Base-by-base conservation (phyloP, 1,140 invertebrate species). In the Cydia splendana region DNA sequence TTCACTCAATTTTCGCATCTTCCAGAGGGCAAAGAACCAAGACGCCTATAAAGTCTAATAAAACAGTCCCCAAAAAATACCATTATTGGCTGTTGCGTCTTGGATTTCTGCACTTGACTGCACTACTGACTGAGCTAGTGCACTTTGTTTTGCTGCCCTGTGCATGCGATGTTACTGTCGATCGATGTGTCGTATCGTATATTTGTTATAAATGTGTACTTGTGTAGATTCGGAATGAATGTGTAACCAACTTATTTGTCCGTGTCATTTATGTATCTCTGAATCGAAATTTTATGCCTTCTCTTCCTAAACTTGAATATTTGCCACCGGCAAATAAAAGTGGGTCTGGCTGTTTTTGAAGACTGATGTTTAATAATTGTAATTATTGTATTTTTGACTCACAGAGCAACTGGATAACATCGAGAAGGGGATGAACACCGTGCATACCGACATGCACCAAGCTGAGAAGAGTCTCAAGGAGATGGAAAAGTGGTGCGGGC, bases 401-500 rank as follows among this genome's bases (percentile, higher is more conserved):
- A 71, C 67, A 71, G 67, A 71, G n/a, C 67, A 71, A 20, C 34
- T 71, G 67, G 67, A 71, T 18, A 71, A 71, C 67, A 71, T 71
- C 34, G 67, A 71, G 67, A 71, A 71, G 34, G 67, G 67, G 67
- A 38, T 71, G 28, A 71, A 71, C 67, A 71, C 67, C 15, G 67
- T 71, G 67, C 67, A 71, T 12, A 34, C 30, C 15, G 67, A 71
- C 18, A 71, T 71, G 67, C 67, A 71, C 38, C 67, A 71, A 18
- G 67, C 67, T 20, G 67, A 71, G 34, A 71, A 71, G 18, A 71
- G 67, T 71, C 34, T 71, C 34, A 71, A 71, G 34, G 67, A 71
- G 67, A 71, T 71, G 67, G 67, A 71, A 15, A 71, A 71, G 18
- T 71, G 67, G 67, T 71, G 67, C 93, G 98, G 98, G 57, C 95